phyloP scores from a whole-genome alignment of 2,113 vertebrate species.

The Lanius ludovicianus region DNA sequence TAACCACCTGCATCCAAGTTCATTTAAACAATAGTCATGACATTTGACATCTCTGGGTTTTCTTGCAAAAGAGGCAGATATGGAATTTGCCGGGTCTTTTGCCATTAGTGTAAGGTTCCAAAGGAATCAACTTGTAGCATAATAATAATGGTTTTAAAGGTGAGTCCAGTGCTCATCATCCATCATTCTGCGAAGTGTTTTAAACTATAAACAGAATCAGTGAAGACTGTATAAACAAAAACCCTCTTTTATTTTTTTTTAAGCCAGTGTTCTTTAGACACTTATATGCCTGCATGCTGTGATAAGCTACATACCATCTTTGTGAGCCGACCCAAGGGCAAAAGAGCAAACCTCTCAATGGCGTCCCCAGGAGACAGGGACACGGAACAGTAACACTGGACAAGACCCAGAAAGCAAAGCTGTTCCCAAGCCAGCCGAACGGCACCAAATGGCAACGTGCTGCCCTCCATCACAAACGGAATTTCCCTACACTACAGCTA shows the following conservation, averaged over 20 bases:
- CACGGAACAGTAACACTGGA: neutral
- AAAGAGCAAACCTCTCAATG: neutral
- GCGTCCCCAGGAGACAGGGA: neutral
- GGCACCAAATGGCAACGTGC: rapidly evolving
- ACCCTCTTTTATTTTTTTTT: neutral
- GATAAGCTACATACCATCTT: neutral
- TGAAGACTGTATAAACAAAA: neutral
- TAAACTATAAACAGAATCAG: neutral
- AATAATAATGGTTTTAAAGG: neutral
- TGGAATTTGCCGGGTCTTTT: neutral
- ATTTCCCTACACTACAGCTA: neutral
- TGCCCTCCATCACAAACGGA: neutral
- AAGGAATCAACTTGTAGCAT: neutral
- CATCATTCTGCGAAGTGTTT: neutral
- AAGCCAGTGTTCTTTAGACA: neutral
- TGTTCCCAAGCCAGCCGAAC: neutral
- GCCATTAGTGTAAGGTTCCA: neutral
- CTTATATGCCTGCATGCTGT: neutral
- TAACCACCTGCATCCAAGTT: neutral
- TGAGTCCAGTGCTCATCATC: neutral
- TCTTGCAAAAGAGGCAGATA: neutral
- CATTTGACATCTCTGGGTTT: neutral
- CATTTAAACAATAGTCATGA: neutral
- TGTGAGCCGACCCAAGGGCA: neutral
- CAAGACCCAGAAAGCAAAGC: neutral